phyloP scores from a whole-genome alignment of 2,797 vertebrate species.

The Phylloscopus collybita region DNA sequence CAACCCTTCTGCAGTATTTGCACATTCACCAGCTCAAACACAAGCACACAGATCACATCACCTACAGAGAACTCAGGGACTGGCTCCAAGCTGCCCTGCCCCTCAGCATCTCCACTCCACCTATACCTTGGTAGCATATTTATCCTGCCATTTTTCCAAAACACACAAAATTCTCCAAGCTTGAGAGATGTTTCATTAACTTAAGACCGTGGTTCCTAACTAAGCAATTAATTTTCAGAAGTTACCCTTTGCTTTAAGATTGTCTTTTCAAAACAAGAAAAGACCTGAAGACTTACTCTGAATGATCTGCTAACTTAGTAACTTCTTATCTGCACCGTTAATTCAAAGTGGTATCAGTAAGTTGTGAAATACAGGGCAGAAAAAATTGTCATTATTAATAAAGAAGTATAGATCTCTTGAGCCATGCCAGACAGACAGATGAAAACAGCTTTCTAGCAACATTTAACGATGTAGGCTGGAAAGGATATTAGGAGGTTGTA shows the following conservation, averaged over 20 bases:
- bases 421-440: neutral
- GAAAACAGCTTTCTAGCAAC: neutral
- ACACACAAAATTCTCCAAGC: neutral
- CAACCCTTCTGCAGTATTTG: neutral
- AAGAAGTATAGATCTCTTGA: neutral
- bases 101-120: neutral
- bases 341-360: neutral
- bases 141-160: neutral
- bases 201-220: neutral
- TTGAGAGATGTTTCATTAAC: neutral
- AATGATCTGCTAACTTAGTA: neutral
- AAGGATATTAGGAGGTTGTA: neutral
- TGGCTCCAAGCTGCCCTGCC: neutral
- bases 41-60: neutral
- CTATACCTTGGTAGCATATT: neutral
- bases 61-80: neutral
- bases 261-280: neutral
- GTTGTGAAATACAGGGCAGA: neutral
- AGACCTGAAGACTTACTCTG: neutral
- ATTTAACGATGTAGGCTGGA: neutral
- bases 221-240: neutral
- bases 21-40: neutral
- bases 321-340: neutral
- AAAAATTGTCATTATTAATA: neutral
- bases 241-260: neutral